Evolutionary conservation across 2,113 vertebrate genomes (phyloP).

Genomic region (Synodontis membranacea): DNA sequence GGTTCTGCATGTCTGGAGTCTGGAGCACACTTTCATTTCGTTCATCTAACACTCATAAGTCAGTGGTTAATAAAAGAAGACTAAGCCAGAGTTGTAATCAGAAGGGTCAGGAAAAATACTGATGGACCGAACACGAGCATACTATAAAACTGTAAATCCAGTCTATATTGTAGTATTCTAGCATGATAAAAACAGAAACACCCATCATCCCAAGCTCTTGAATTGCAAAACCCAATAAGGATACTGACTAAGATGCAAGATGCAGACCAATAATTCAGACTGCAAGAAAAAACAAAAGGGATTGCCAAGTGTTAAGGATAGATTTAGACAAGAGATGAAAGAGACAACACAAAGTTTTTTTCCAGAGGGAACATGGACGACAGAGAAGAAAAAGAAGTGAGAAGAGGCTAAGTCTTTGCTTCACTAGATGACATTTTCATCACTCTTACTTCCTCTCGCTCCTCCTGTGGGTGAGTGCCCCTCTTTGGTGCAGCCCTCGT

Average conservation of each 20-base stretch:
- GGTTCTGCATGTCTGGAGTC: background rate
- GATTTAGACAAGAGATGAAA: background rate
- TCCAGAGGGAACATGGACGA: background rate
- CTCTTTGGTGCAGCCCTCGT: constrained; percentile 63
- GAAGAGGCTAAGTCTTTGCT: background rate
- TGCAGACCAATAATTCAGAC: background rate
- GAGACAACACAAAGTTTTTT: background rate
- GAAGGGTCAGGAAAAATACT: background rate
- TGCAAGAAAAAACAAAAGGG: background rate
- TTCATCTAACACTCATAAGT: background rate
- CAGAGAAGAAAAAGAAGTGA: background rate
- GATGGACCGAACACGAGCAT: background rate
- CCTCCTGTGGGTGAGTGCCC: constrained; percentile 51
- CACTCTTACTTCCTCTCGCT: constrained; percentile 77
- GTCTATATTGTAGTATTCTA: background rate
- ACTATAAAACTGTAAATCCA: background rate
- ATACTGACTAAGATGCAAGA: background rate
- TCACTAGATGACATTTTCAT: background rate
- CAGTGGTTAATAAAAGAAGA: background rate
- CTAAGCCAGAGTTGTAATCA: background rate
- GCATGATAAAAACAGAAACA: background rate
- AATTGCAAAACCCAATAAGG: background rate
- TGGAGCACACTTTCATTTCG: background rate
- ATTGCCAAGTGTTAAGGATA: background rate
- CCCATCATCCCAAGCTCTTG: too few species aligned